Base-by-base conservation (phyloP, 2,888 invertebrate species). In the Brachyopa scutellaris region DNA sequence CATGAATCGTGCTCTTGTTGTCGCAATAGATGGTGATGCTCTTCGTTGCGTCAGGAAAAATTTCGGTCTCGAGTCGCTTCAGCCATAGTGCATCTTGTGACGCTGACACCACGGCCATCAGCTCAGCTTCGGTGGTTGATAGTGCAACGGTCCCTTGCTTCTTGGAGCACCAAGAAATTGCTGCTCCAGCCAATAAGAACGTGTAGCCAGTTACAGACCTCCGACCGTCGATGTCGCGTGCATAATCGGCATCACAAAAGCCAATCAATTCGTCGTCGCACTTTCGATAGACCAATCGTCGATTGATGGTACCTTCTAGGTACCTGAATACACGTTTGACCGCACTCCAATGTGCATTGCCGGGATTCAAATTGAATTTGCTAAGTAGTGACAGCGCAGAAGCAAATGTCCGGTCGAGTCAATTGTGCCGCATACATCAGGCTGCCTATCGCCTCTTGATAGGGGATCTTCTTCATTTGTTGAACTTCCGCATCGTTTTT, bases 291-390 rank as follows among this genome's bases (percentile, higher is more conserved):
- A 53, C 53, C n/a, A 49, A 53, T 36, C 38, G 33, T 23, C 36
- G 11, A 38, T 69, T 51, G 26, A 51, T 51, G 2, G 86, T 87
- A 23, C 84, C 62, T 51, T 84, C 84, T 74, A 87, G 57, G 72
- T 88, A 88, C 38, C 84, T 67, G 2, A 87, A 73, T 5, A 87
- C 85, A 51, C 86, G 67, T 51, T 51, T 51, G 15, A 74, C 84
- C 19, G 77, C 82, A 9, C 13, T 29, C 80, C 79, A 84, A 38
- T 85, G 69, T 33, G 55, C 66, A 15, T 61, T 64, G 8, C 82
- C 70, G 1, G 84, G 80, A 66, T 85, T 84, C 7, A 38, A 11
- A 45, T 77, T 74, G 23, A 40, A 84, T 29, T 72, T 38, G 45
- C 79, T 79, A 7, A 84, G 57, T 9, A 47, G 21, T 47, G 47